These are phyloP conservation scores for Phytoseiulus persimilis DNA, from an alignment of 2,888 invertebrate genomes.

Conservation along the genomic window DNA sequence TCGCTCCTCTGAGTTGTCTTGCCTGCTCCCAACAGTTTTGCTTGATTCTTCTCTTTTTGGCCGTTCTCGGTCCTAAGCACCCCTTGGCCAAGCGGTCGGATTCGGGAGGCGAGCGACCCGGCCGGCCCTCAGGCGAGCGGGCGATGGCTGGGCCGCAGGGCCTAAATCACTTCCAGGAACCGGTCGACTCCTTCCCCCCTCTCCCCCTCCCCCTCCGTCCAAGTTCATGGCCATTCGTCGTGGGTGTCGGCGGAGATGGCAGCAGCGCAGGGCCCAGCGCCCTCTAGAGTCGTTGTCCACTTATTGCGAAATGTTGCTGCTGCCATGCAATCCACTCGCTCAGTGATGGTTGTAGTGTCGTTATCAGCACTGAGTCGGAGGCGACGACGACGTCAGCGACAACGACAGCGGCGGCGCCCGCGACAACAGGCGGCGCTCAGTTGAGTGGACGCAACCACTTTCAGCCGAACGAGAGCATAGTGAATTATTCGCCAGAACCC, in stretches of 20 bases:
- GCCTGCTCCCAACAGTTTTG: background rate
- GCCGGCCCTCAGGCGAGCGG: too few species aligned
- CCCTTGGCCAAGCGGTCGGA: background rate
- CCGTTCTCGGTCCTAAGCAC: background rate
- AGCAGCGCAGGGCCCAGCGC: background rate
- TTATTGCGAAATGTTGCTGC: background rate
- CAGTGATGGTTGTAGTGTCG: background rate
- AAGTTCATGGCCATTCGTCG: background rate
- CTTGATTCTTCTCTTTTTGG: background rate
- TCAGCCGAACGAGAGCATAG: background rate
- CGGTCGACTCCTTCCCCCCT: too few species aligned
- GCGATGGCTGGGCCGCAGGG: background rate
- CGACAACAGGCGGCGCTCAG: background rate
- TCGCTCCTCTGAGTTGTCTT: background rate
- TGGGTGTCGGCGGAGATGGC: background rate
- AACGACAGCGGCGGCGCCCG: background rate
- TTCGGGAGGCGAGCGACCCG: background rate
- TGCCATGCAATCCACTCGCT: background rate
- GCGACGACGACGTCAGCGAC: background rate
- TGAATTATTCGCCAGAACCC: background rate
- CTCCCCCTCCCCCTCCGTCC: background rate
- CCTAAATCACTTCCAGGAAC: background rate
- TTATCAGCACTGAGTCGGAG: background rate
- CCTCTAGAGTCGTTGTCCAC: background rate
- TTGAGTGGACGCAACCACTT: background rate